phyloP scores from a whole-genome alignment of 2,797 vertebrate genomes.

The Ctenopoma multispine region DNA sequence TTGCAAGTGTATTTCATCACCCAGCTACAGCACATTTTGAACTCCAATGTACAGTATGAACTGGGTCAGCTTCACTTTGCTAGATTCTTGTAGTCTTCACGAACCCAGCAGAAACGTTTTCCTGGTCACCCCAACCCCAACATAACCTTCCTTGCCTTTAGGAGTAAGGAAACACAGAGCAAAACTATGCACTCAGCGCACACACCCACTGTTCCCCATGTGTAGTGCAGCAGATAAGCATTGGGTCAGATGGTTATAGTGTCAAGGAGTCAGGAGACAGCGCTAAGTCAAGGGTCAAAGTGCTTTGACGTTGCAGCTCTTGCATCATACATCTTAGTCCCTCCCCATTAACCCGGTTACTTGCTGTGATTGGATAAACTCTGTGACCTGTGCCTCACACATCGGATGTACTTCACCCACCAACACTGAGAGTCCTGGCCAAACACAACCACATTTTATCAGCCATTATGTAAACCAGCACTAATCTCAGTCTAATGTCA shows the following conservation, averaged over 20 bases:
- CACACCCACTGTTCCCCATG: constrained; percentile 26
- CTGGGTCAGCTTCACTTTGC: constrained; percentile 49
- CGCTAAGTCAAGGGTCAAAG: constrained; percentile 63
- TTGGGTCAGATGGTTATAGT: constrained; percentile 47
- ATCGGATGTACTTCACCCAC: constrained; percentile 50
- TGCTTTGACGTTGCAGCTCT: constrained; percentile 42
- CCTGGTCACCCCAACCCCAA: constrained; percentile 12
- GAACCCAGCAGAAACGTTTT: constrained; percentile 24
- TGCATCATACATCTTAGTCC: constrained; percentile 35
- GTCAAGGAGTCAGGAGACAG: constrained; percentile 44
- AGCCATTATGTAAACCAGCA: constrained; percentile 73
- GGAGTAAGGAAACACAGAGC: constrained; percentile 11
- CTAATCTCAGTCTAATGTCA: constrained; percentile 75
- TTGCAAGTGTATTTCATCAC: constrained; percentile 81
- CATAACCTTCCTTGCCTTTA: constrained; percentile 2
- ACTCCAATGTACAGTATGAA: constrained; percentile 47
- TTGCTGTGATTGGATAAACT: constrained; percentile 61
- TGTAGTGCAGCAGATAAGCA: constrained; percentile 36
- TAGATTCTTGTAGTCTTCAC: constrained; percentile 21
- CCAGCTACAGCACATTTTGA: constrained; percentile 71
- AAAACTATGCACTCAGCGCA: not conserved
- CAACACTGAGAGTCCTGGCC: constrained; percentile 42
- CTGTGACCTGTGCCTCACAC: constrained; percentile 67
- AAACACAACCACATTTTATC: constrained; percentile 69
- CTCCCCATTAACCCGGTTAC: constrained; percentile 22